Conservation (phyloP, 1,140 invertebrate species). For the Planococcus citri region DNA sequence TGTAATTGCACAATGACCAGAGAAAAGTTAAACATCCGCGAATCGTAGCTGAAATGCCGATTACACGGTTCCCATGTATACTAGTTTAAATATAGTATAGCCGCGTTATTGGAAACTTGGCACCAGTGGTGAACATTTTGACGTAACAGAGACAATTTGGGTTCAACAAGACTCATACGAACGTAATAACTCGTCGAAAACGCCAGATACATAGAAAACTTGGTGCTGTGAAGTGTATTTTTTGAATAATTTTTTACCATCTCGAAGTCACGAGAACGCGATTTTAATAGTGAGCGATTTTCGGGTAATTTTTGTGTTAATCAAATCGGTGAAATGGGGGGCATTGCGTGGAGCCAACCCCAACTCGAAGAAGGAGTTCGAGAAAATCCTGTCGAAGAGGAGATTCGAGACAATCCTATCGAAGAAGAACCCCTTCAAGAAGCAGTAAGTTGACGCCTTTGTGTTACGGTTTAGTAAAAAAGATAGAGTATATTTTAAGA, state of each 20-base stretch:
- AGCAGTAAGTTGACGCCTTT: too few species aligned
- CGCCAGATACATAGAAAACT: background rate
- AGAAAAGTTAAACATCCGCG: slow-evolving; percentile 2
- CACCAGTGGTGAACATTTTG: background rate
- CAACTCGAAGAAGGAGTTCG: background rate
- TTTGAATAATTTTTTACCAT: too few species aligned
- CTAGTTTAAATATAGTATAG: background rate
- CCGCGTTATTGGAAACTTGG: slow-evolving; percentile 5
- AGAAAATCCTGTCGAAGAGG: too few species aligned
- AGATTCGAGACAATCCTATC: too few species aligned
- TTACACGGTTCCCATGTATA: background rate
- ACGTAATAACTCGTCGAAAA: background rate
- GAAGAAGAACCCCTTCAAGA: too few species aligned
- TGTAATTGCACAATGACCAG: slow-evolving; percentile 1
- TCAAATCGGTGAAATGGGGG: background rate
- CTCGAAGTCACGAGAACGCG: too few species aligned
- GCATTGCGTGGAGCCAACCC: background rate
- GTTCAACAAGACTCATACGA: slow-evolving; percentile 1
- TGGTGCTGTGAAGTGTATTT: background rate
- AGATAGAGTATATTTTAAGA: too few species aligned
- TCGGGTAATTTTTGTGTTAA: background rate
- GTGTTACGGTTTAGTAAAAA: too few species aligned
- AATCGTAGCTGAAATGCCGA: background rate
- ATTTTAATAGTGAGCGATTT: background rate
- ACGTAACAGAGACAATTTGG: background rate